Base-by-base conservation (phyloP, 2,888 invertebrate species). In the Pachydiplax longipennis region DNA sequence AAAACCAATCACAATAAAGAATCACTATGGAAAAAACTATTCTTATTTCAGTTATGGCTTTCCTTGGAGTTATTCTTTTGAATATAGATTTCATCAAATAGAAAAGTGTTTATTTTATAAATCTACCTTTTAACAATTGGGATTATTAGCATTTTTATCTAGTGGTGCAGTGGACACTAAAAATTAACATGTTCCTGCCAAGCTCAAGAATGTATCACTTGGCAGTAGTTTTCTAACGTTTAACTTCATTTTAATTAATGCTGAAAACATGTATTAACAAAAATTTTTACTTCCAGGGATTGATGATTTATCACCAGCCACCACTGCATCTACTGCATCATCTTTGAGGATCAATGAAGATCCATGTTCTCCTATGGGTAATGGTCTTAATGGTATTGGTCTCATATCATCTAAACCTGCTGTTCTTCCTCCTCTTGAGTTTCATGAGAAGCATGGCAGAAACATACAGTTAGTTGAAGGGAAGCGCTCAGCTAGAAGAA, bases 381-480 rank as follows among this genome's bases (percentile, higher is more conserved):
- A 61, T 87, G 87, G 87, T 0, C 2, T 87, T 0, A 87, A n/a
- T 87, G 61, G 87, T 8, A n/a, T 61, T 1, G 87, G 87, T n/a
- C 91, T 90, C 13, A 15, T 48, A 18, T 5, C 93, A 93, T 12
- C 94, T 93, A n/a, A 94, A 93, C 12, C 94, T 93, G 91, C 92
- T 93, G 8, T 91, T 44, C 90, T 80, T 40, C 81, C 37, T 18
- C 80, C 65, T 80, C n/a, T 90, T 92, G 97, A 97, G 82, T 97
- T 97, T 93, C 96, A 97, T 92, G 97, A 97, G 92, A 95, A 97
- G 92, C 98, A 97, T 93, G 98, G 98, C 0, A 95, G 96, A 92
- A 98, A 99, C 94, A 96, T 98, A 73, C 94, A 97, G 10, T 93
- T 96, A 22, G 95, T 95, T 4, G 96, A 96, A 92, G 95, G 95